Base-by-base conservation (phyloP, 2,113 vertebrate species). In the Siniperca knerii region DNA sequence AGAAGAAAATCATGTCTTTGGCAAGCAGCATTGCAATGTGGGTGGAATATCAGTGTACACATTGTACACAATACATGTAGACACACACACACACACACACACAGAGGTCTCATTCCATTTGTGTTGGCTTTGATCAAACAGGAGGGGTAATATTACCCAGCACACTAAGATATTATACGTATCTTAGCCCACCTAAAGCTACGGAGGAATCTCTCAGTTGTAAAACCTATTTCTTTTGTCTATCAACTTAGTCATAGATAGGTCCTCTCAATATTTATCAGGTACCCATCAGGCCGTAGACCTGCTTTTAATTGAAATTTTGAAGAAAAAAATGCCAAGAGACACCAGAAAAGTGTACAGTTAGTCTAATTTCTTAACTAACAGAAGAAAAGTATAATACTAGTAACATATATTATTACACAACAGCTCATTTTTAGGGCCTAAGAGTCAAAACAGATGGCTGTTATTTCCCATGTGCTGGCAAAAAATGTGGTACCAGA, bases 121-220 rank as follows among this genome's bases (percentile, higher is more conserved):
- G 58, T 68, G 21, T 66, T 71, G 55, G 52, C 72, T 91, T 84
- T 85, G 67, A 82, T 90, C 77, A 86, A 83, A 81, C 40, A 82
- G 57, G 16, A 80, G 35, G 37, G 76, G 69, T 46, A 74, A 74
- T 62, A 75, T 70, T 76, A 82, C 6, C 75, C 33, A 65, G 42
- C 48, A 77, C 9, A 66, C 16, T 83, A 23, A 9, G 20, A 78
- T 83, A 70, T 54, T 70, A 84, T 61, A 60, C 20, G 37, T 62
- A 44, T 73, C 35, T 66, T 35, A 46, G 64, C n/a, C 44, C 11
- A 8, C 6, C 3, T 61, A 58, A 65, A 81, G 76, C 37, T 65
- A 21, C 11, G 4, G 42, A 81, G 55, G 54, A 68, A 80, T 33
- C 33, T 70, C 12, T 79, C 12, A 46, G 21, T 70, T 72, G 15